Percentiles rank a stretch among this genome's conserved stretches.
These are phyloP conservation scores for Poecilus cupreus DNA, from an alignment of 2,888 invertebrate genomes.

Conservation along the genomic window DNA sequence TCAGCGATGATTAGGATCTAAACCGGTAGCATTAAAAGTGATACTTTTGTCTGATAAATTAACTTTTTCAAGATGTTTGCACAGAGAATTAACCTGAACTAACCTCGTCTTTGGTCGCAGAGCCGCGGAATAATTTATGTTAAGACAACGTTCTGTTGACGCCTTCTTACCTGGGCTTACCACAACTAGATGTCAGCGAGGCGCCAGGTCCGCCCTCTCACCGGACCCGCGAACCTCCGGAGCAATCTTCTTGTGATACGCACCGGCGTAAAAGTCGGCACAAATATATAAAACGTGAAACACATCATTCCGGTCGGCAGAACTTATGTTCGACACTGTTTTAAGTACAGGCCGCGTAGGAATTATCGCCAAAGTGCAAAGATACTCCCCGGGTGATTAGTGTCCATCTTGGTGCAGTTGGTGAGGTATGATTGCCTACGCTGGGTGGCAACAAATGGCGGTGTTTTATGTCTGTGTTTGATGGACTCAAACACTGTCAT, in stretches of 20 bases:
- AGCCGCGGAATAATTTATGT: slow-evolving; percentile 69
- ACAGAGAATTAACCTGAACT: slow-evolving; percentile 68
- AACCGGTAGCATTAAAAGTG: slow-evolving; percentile 42
- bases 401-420: slow-evolving; percentile 47
- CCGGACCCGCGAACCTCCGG: background rate
- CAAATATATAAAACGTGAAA: slow-evolving; percentile 67
- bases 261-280: slow-evolving; percentile 67
- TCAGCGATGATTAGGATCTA: slow-evolving; percentile 12
- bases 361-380: no score
- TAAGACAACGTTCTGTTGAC: slow-evolving; percentile 67
- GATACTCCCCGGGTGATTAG: slow-evolving; percentile 32
- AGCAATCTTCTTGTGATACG: slow-evolving; percentile 45
- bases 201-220: slow-evolving; percentile 1
- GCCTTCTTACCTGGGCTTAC: slow-evolving; percentile 67
- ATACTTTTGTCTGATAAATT: slow-evolving; percentile 53
- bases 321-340: slow-evolving; percentile 63
- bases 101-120: slow-evolving; percentile 61
- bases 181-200: slow-evolving; percentile 63
- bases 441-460: slow-evolving; percentile 6
- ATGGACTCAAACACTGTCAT: background rate
- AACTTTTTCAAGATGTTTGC: slow-evolving; percentile 68
- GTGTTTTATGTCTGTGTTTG: slow-evolving; percentile 11
- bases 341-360: slow-evolving; percentile 47
- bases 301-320: slow-evolving; percentile 64
- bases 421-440: background rate